Percentiles rank a stretch among this genome's conserved stretches.
Evolutionary conservation across 2,113 vertebrate species (phyloP).

Genomic region (Nothobranchius furzeri): DNA sequence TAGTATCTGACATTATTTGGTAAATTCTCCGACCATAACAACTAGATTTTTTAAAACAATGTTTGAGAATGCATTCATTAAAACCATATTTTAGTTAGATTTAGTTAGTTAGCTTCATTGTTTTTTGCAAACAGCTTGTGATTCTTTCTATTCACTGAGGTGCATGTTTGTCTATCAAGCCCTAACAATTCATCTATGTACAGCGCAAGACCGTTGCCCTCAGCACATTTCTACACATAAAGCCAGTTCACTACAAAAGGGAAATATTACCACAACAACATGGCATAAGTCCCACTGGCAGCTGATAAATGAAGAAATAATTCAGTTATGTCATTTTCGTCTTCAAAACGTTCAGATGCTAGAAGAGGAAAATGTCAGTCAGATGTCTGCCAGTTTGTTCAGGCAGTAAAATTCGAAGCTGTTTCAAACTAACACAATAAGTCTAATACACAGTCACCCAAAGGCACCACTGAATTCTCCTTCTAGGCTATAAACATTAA

Average conservation of each 20-base stretch:
- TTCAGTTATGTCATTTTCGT: background rate
- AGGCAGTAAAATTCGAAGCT: background rate
- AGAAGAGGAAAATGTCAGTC: constrained; percentile 1
- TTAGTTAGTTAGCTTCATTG: no score
- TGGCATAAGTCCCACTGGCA: background rate
- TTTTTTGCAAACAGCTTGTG: background rate
- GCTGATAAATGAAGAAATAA: background rate
- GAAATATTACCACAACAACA: background rate
- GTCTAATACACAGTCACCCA: background rate
- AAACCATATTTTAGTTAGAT: no score
- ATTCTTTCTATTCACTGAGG: background rate
- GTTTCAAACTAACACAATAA: background rate
- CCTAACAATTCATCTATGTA: background rate
- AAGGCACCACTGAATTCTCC: background rate
- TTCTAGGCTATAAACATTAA: background rate
- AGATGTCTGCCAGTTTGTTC: background rate
- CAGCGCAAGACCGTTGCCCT: background rate
- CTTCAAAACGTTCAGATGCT: background rate
- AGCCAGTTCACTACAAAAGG: background rate
- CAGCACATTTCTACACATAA: constrained; percentile 7
- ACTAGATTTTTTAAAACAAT: no score
- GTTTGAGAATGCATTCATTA: no score
- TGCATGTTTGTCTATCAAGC: constrained; percentile 33
- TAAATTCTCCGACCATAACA: no score
- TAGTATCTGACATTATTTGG: no score